Evolutionary conservation across 2,888 invertebrate genomes (phyloP), one percentile per base, ranked within the genome.

Genomic region (Monoplex corrugatus): DNA sequence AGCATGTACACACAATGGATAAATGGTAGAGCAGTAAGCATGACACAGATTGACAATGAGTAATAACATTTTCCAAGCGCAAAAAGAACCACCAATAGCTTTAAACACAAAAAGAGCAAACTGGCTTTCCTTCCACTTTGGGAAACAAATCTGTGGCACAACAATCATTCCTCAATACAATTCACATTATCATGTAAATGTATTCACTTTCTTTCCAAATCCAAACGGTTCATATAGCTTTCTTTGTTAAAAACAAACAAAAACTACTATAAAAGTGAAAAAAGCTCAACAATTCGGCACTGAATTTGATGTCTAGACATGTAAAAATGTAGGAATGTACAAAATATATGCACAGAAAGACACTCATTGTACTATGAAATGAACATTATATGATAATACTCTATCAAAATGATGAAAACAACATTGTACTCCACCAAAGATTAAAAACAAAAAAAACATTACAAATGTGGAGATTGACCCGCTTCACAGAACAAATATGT

Each of bases 311-410:
- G 38, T 35, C 45, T 44, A n/a, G n/a, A 82, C 43, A 82, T 68
- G 38, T 82, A 45, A 19, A 45, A 82, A 82, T 72, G 72, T 82
- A 45, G 82, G 82, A 82, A 82, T 82, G 82, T 82, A 44, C 43
- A 82, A n/a, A 43, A 43, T 40, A 43, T 82, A 35, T 28, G n/a
- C 19, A 80, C n/a, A 43, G 13, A 80, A 80, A 75, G 38, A 75
- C 63, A 68, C 23, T 68, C 23, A 68, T 23, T 6, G 28, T 28
- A 23, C 6, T 23, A 16, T 68, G 28, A n/a, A n/a, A n/a, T n/a
- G n/a, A n/a, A n/a, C n/a, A n/a, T n/a, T n/a, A n/a, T n/a, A n/a
- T n/a, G n/a, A n/a, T n/a, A n/a, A n/a, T n/a, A n/a, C n/a, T n/a
- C n/a, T n/a, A n/a, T n/a, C n/a, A n/a, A n/a, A n/a, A n/a, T n/a